phyloP scores from a whole-genome alignment of 2,888 invertebrate species.

The Acutogordius australiensis region DNA sequence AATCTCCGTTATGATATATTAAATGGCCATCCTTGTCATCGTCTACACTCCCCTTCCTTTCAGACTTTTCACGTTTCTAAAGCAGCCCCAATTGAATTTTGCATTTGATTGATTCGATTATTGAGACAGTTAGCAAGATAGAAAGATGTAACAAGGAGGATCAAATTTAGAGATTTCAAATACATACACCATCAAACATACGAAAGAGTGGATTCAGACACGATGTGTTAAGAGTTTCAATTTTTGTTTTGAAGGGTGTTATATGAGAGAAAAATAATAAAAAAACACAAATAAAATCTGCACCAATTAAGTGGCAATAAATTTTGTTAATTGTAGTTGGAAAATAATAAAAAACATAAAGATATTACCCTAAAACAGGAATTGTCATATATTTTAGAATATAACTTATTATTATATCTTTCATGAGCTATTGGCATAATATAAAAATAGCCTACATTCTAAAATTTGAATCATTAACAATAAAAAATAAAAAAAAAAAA shows the following conservation, averaged over 20 bases:
- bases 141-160: too few relatives aligned
- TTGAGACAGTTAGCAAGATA: too few relatives aligned
- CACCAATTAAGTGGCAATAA: neutral
- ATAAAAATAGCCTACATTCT: neutral
- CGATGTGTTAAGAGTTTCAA: neutral
- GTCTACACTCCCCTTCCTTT: constrained; percentile 8
- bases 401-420: neutral
- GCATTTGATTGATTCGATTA: too few relatives aligned
- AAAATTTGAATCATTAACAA: neutral
- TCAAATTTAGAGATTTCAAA: too few relatives aligned
- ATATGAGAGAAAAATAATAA: too few relatives aligned
- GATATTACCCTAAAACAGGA: neutral
- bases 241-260: neutral
- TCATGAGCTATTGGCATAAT: constrained; percentile 10
- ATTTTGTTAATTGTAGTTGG: neutral
- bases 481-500: neutral
- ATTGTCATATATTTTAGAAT: neutral
- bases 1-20: constrained; percentile 91
- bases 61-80: neutral
- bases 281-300: too few relatives aligned
- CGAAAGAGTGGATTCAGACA: too few relatives aligned
- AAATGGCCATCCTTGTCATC: constrained; percentile 99
- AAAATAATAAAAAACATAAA: neutral
- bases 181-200: too few relatives aligned
- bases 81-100: too few relatives aligned